Evolutionary conservation across 2,888 invertebrate species (phyloP).

Genomic region (Deilephila elpenor): DNA sequence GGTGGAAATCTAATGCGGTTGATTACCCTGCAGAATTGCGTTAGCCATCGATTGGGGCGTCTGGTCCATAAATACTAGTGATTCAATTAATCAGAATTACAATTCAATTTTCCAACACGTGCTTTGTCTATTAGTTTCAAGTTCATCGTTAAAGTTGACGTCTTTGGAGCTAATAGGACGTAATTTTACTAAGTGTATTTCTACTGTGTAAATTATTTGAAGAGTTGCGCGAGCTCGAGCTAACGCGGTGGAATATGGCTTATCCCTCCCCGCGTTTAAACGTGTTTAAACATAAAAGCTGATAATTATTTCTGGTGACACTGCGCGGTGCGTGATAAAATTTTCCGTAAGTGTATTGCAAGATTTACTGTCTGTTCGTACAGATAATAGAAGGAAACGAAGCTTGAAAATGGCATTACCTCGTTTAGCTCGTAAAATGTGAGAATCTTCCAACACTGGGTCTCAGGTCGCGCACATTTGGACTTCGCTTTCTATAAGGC

Average conservation of each 20-base stretch:
- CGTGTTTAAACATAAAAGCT: slow-evolving; percentile 1
- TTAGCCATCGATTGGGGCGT: slow-evolving; percentile 36
- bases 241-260: background rate
- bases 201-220: background rate
- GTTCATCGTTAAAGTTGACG: background rate
- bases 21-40: slow-evolving; percentile 39
- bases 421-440: slow-evolving; percentile 60
- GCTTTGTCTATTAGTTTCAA: background rate
- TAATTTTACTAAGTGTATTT: background rate
- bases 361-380: slow-evolving; percentile 60
- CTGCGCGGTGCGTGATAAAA: slow-evolving; percentile 48
- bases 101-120: slow-evolving; percentile 25
- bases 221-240: background rate
- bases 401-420: slow-evolving; percentile 59
- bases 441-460: slow-evolving; percentile 47
- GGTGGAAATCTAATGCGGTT: slow-evolving; percentile 41
- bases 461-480: slow-evolving; percentile 56
- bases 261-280: background rate
- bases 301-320: slow-evolving; percentile 8
- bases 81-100: slow-evolving; percentile 19
- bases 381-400: slow-evolving; percentile 62
- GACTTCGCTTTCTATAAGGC: slow-evolving; percentile 30
- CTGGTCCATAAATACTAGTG: slow-evolving; percentile 24
- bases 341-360: slow-evolving; percentile 45
- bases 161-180: background rate